A percentile compares a stretch with the other conserved stretches of the same genome.
phyloP scores from a whole-genome alignment of 2,113 vertebrate genomes.

The Thinocorus orbignyianus region DNA sequence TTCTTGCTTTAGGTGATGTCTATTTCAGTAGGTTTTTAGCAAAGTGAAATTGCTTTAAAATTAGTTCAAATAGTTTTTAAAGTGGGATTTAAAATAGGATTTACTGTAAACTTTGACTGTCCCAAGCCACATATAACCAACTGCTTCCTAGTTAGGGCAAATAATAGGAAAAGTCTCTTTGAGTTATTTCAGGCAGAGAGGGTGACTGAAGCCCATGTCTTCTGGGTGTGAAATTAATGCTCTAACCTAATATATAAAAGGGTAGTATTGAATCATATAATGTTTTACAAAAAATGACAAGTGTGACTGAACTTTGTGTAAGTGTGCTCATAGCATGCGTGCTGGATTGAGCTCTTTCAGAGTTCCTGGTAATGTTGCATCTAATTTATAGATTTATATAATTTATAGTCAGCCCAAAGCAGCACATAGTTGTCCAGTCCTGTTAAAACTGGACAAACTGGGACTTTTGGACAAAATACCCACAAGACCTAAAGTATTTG shows the following conservation, averaged over 20 bases:
- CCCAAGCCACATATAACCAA: fast-evolving
- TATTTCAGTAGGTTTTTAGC: neutral
- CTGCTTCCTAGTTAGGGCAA: neutral
- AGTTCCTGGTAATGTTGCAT: neutral
- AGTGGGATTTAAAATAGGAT: neutral
- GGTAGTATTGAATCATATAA: neutral
- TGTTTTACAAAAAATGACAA: neutral
- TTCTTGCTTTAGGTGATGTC: neutral
- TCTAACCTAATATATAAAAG: neutral
- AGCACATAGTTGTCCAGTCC: neutral
- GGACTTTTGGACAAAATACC: neutral
- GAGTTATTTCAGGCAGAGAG: neutral
- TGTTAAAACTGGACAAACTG: neutral
- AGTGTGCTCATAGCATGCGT: neutral
- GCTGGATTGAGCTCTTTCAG: neutral
- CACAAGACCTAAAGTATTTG: neutral
- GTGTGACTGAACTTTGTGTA: neutral
- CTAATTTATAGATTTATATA: neutral
- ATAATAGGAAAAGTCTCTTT: neutral
- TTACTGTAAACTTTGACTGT: neutral
- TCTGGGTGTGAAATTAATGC: neutral
- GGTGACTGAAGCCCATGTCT: neutral
- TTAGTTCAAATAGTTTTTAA: neutral
- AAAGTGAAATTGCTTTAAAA: neutral
- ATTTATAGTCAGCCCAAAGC: neutral